Percentiles rank a stretch among this genome's conserved stretches.
phyloP scores from a whole-genome alignment of 1,140 invertebrate species.

The Anadara kagoshimensis region DNA sequence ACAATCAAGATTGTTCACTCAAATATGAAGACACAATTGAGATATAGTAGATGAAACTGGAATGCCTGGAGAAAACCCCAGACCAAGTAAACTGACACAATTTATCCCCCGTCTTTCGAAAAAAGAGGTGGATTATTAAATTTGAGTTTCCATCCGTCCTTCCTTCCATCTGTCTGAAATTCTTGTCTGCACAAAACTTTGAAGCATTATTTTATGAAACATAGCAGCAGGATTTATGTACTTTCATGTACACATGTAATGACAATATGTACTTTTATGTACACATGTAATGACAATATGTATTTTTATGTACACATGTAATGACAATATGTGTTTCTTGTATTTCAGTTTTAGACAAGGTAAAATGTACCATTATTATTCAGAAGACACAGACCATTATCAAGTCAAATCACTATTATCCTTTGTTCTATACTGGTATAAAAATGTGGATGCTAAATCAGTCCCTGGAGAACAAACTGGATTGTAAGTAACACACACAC shows the following conservation, averaged over 20 bases:
- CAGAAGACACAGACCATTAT: slow-evolving; percentile 80
- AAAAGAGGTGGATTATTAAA: not conserved
- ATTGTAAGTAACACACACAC: slow-evolving; percentile 54
- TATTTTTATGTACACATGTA: too few species aligned
- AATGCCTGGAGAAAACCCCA: too few species aligned
- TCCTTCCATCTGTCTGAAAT: not conserved
- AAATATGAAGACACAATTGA: too few species aligned
- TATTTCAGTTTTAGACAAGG: slow-evolving; percentile 85
- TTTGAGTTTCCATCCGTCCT: not conserved
- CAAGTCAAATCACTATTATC: slow-evolving; percentile 82
- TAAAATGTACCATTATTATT: slow-evolving; percentile 88
- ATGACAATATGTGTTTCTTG: too few species aligned
- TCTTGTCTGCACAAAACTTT: not conserved
- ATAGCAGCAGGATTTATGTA: not conserved
- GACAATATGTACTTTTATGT: too few species aligned
- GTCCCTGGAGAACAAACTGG: slow-evolving; percentile 76
- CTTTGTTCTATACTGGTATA: slow-evolving; percentile 89
- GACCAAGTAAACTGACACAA: slow-evolving; percentile 88
- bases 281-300: too few species aligned
- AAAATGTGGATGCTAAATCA: slow-evolving; percentile 82
- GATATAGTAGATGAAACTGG: too few species aligned
- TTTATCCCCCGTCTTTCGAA: slow-evolving; percentile 62
- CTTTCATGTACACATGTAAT: not conserved
- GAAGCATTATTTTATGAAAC: not conserved
- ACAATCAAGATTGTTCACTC: too few species aligned